Evolutionary conservation across 2,113 vertebrate species (phyloP).

Genomic region (Pimephales promelas): DNA sequence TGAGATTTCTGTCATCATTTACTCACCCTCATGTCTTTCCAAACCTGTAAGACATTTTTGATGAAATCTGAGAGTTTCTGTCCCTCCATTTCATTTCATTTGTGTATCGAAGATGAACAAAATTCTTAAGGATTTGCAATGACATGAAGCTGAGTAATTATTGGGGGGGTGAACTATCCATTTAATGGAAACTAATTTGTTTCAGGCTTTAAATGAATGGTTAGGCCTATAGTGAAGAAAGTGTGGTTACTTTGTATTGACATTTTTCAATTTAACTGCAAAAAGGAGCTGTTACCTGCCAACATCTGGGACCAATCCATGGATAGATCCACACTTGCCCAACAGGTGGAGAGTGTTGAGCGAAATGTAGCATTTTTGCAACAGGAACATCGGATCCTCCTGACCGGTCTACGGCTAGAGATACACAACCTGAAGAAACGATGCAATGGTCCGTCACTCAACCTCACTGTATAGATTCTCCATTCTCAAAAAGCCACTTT

Average conservation of each 20-base stretch:
- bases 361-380: constrained; percentile 90
- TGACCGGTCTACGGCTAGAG: constrained; percentile 89
- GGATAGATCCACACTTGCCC: constrained; percentile 88
- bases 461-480: neutral
- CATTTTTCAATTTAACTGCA: neutral
- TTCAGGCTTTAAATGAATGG: neutral
- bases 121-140: too few species aligned
- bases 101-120: too few species aligned
- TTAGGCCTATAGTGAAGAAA: neutral
- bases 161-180: too few species aligned
- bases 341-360: constrained; percentile 93
- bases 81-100: too few species aligned
- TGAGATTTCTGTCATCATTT: too few species aligned
- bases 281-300: neutral
- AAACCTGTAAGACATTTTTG: too few species aligned
- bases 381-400: constrained; percentile 89
- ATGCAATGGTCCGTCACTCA: constrained; percentile 82
- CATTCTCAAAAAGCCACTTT: neutral
- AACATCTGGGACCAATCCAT: constrained; percentile 70
- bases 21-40: too few species aligned
- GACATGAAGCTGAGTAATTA: too few species aligned
- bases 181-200: neutral
- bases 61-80: too few species aligned
- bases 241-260: neutral
- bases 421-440: constrained; percentile 91